A percentile compares a stretch with the other conserved stretches of the same genome.
These are phyloP conservation scores for Siderastrea radians DNA, from an alignment of 92 coral and sea anemone species.

Conservation along the genomic window DNA sequence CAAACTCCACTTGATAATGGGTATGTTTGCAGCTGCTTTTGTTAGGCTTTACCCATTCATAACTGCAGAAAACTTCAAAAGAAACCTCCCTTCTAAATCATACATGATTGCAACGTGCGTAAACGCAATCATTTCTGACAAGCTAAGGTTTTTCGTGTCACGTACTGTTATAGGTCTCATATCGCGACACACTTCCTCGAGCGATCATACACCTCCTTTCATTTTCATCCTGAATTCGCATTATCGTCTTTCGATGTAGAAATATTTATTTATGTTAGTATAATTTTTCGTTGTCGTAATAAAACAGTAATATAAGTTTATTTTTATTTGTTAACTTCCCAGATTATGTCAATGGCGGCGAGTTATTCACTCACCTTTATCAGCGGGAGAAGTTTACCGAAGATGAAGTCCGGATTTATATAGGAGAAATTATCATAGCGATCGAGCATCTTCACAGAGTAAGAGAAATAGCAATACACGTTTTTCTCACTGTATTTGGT, in stretches of 20 bases:
- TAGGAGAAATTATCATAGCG: conserved; percentile 95
- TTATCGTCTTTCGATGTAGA: background rate
- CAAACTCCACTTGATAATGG: conserved; percentile 97
- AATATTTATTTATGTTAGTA: background rate
- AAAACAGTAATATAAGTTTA: background rate
- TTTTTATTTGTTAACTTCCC: conserved; percentile 22
- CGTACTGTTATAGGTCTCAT: conserved; percentile 17
- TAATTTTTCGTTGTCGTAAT: background rate
- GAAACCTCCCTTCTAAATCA: background rate
- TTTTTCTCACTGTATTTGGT: conserved; percentile 18
- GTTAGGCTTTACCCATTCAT: background rate
- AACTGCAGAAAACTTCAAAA: background rate
- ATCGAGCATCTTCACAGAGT: conserved; percentile 97
- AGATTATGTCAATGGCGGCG: conserved; percentile 99
- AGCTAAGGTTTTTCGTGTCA: conserved; percentile 20
- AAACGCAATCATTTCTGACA: conserved; percentile 10
- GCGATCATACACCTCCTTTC: conserved; percentile 2
- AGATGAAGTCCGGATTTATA: conserved; percentile 95
- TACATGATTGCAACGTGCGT: background rate
- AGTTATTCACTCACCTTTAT: conserved; percentile 95
- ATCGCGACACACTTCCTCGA: background rate
- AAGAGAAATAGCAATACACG: conserved; percentile 23
- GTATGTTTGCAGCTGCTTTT: conserved; percentile 56
- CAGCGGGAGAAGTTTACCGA: conserved; percentile 95
- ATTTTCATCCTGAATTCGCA: conserved; percentile 16